Evolutionary conservation across 2,888 invertebrate species (phyloP).

Genomic region (Pachycephus smyrnensis): DNA sequence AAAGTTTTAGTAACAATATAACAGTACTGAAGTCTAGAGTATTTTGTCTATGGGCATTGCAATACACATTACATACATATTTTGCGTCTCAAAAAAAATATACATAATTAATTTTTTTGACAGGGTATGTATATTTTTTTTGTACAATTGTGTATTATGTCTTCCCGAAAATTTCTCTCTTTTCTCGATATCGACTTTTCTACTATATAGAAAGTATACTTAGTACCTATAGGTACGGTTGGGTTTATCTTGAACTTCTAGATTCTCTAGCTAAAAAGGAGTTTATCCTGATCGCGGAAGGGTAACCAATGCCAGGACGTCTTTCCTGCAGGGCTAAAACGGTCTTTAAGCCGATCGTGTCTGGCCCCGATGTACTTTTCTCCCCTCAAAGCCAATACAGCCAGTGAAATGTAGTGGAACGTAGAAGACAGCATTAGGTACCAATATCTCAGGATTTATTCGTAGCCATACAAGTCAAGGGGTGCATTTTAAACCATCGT

Average conservation of each 20-base stretch:
- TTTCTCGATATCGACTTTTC: not conserved
- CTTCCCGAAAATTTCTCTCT: not conserved
- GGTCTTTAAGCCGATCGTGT: conserved; percentile 42
- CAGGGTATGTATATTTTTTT: not conserved
- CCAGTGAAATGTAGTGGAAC: conserved; percentile 56
- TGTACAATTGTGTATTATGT: not conserved
- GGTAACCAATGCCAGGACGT: conserved; percentile 3
- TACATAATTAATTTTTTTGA: not conserved
- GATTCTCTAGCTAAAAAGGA: not conserved
- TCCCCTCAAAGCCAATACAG: conserved; percentile 46
- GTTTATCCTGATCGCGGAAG: not conserved
- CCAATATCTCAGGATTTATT: conserved; percentile 56
- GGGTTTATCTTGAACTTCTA: too few relatives aligned
- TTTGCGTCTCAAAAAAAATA: not conserved
- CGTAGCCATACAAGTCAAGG: conserved; percentile 35
- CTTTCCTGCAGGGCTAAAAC: conserved; percentile 7
- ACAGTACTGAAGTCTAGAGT: not conserved
- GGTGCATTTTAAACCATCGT: conserved; percentile 45
- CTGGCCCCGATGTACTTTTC: conserved; percentile 14
- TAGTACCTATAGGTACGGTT: too few relatives aligned
- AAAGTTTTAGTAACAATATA: not conserved
- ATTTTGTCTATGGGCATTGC: not conserved
- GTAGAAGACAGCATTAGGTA: conserved; percentile 47
- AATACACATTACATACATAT: too few relatives aligned
- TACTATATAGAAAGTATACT: too few relatives aligned